phyloP scores from a whole-genome alignment of 1,140 invertebrate genomes.

The Physella acuta region DNA sequence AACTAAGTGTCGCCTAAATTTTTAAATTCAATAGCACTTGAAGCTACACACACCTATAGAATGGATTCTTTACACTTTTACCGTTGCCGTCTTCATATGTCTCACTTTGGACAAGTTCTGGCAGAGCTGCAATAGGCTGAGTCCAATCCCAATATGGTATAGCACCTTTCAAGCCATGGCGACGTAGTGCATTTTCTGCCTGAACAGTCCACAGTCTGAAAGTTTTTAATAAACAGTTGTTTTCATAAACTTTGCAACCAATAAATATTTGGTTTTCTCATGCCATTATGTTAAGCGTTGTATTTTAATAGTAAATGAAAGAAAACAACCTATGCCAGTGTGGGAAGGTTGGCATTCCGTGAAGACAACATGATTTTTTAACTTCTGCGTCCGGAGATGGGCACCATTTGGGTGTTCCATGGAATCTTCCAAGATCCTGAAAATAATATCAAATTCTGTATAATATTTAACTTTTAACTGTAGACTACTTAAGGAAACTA shows the following conservation, averaged over 20 bases:
- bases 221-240: too few species aligned
- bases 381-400: conserved; percentile 25
- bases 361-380: conserved; percentile 30
- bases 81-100: conserved; percentile 26
- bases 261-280: not conserved
- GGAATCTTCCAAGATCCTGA: conserved; percentile 31
- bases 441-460: not conserved
- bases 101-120: conserved; percentile 16
- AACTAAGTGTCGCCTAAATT: too few species aligned
- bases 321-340: conserved; percentile 33
- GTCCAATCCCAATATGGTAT: conserved; percentile 31
- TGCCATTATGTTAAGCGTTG: not conserved
- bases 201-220: conserved; percentile 30
- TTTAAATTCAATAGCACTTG: too few species aligned
- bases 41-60: too few species aligned
- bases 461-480: not conserved
- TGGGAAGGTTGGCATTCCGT: conserved; percentile 34
- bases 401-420: conserved; percentile 30
- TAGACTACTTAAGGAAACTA: not conserved
- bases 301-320: not conserved
- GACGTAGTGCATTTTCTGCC: conserved; percentile 29
- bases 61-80: conserved; percentile 26
- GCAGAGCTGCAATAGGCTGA: conserved; percentile 20
- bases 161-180: conserved; percentile 26
- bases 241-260: not conserved